Evolutionary conservation across 2,888 invertebrate genomes (phyloP).

Genomic region (Dynastes tityus): DNA sequence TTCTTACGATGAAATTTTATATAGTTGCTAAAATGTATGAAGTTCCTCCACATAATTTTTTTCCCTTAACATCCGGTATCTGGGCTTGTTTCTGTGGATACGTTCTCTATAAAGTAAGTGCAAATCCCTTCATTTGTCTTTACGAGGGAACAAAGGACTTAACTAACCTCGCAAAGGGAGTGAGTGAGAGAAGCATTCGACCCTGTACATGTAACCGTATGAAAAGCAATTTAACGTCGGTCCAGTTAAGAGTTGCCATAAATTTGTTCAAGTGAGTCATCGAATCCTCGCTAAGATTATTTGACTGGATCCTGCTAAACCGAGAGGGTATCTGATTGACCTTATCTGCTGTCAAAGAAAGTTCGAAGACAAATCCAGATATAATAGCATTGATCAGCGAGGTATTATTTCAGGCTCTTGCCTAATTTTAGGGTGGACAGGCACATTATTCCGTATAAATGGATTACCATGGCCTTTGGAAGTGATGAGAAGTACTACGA

Average conservation of each 20-base stretch:
- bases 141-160: constrained; percentile 68
- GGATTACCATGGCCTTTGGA: constrained; percentile 11
- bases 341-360: constrained; percentile 51
- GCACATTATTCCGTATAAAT: constrained; percentile 38
- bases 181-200: constrained; percentile 33
- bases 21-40: not conserved
- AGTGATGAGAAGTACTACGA: too few species aligned
- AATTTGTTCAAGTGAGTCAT: constrained; percentile 63
- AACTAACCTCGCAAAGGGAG: constrained; percentile 63
- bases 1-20: not conserved
- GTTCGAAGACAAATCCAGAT: constrained; percentile 53
- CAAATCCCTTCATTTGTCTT: constrained; percentile 70
- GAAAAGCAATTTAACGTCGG: constrained; percentile 62
- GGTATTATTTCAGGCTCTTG: constrained; percentile 37
- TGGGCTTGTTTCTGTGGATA: constrained; percentile 57
- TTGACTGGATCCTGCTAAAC: constrained; percentile 50
- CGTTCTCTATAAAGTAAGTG: constrained; percentile 67
- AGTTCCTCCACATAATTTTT: not conserved
- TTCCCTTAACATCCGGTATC: constrained; percentile 22
- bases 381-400: constrained; percentile 51
- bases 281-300: constrained; percentile 52
- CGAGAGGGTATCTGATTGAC: constrained; percentile 53
- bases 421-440: constrained; percentile 46
- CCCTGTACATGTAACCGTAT: constrained; percentile 60
- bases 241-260: constrained; percentile 62